Percentiles rank a stretch among this genome's conserved stretches.
Conservation (phyloP, 2,888 invertebrate genomes). For the Leucophenga montana region DNA sequence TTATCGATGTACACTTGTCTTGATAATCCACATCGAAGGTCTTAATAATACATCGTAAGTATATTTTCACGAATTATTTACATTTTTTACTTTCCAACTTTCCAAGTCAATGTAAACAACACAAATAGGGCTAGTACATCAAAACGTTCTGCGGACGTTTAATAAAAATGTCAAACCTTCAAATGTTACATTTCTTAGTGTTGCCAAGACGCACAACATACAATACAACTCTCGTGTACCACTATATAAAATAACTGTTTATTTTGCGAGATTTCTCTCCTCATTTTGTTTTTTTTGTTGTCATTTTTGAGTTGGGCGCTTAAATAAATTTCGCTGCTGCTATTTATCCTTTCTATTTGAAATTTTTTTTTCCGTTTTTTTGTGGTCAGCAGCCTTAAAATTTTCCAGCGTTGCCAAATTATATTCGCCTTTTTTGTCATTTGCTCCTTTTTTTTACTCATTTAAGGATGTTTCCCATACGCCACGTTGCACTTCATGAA, state of each 20-base stretch:
- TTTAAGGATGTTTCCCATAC: background rate
- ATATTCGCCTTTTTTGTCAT: background rate
- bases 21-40: too few species aligned
- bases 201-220: too few species aligned
- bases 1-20: too few species aligned
- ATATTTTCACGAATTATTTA: too few species aligned
- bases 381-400: conserved; percentile 20
- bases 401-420: conserved; percentile 21
- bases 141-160: too few species aligned
- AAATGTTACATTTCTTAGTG: too few species aligned
- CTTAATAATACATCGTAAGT: too few species aligned
- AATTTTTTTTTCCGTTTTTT: conserved; percentile 4
- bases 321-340: conserved; percentile 2
- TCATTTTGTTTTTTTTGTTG: background rate
- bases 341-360: background rate
- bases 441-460: background rate
- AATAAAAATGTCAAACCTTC: too few species aligned
- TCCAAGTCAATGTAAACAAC: too few species aligned
- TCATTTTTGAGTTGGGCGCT: background rate
- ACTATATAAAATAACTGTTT: background rate
- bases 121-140: too few species aligned
- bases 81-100: too few species aligned
- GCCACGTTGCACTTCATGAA: conserved; percentile 17
- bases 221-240: too few species aligned
- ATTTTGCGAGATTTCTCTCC: background rate